Evolutionary conservation across 2,797 vertebrate species (phyloP), one percentile per base, ranked within the genome.

Genomic region (Tragopan temminckii): DNA sequence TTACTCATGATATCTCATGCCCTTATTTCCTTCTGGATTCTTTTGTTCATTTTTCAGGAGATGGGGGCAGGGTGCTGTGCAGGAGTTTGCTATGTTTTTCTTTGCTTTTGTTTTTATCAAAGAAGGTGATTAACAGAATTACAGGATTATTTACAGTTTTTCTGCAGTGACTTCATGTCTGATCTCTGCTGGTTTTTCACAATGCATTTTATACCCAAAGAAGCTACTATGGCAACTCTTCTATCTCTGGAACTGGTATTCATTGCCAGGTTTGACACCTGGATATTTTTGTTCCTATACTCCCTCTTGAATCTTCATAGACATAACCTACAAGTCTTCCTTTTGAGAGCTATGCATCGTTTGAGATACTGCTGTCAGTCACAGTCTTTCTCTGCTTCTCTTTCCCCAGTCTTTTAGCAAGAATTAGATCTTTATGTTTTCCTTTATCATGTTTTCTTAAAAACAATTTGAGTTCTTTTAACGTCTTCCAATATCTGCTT

Each of bases 101-200:
- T 7, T 57, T 88, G 50, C 2, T 3, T 9, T 69, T 43, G 31
- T 64, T 85, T 66, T 61, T 31, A 52, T 89, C 25, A n/a, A 64
- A 86, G 35, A 48, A 68, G 16, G 43, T 50, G 33, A 48, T 75
- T 64, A 80, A 52, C 33, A 91, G 82, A 80, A 52, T 57, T 79
- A 69, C 45, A 74, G 33, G 33, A 52, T 91, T 87, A 74, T 89
- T 91, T 84, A 25, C 0, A 1, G 70, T 66, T 84, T 66, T 74
- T 42, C 23, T 7, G 72, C 57, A 35, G n/a, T 80, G 75, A 93
- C 42, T 81, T 91, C 61, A 84, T 43, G 62, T 87, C 85, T 83
- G 66, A 78, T 80, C 42, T 80, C 75, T 58, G 27, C 43, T 83
- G 33, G 38, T 31, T 88, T 43, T 67, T 82, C 63, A 58, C 29